These are phyloP conservation scores for Torymus tubicola DNA, from an alignment of 2,888 invertebrate species.

Conservation along the genomic window DNA sequence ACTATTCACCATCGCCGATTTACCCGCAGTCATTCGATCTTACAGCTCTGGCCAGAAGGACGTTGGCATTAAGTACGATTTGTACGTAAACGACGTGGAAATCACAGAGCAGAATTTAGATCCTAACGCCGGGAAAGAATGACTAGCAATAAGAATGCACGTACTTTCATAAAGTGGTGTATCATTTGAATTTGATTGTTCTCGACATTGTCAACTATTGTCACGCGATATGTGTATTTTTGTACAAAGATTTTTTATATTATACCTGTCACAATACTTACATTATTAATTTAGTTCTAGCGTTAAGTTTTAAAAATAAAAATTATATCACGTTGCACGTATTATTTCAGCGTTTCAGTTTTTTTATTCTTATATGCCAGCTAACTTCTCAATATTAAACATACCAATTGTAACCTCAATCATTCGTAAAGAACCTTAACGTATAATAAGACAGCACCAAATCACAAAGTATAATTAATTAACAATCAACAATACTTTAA, in stretches of 20 bases:
- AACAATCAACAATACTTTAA: not conserved
- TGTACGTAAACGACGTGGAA: conserved; percentile 69
- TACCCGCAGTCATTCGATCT: conserved; percentile 77
- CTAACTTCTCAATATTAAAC: too few species aligned
- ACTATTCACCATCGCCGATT: conserved; percentile 81
- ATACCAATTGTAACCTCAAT: too few species aligned
- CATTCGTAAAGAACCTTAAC: too few species aligned
- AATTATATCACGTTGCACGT: too few species aligned
- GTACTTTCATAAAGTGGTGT: not conserved
- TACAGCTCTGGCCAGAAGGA: conserved; percentile 70
- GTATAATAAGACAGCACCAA: too few species aligned
- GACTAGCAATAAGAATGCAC: conserved; percentile 1
- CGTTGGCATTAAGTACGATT: conserved; percentile 68
- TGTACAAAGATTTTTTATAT: not conserved
- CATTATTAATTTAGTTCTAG: too few species aligned
- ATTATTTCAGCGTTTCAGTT: too few species aligned
- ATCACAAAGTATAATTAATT: too few species aligned
- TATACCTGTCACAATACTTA: not conserved
- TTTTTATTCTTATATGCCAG: too few species aligned
- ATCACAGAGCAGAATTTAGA: conserved; percentile 62
- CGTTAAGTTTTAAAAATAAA: too few species aligned
- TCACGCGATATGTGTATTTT: conserved; percentile 1
- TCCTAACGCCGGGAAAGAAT: conserved; percentile 3
- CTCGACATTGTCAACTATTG: not conserved
- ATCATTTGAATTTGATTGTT: not conserved